Percentiles rank a stretch among this genome's conserved stretches.
These are phyloP conservation scores for Epizoanthus illoricatus DNA, from an alignment of 92 coral and sea anemone genomes.

Conservation along the genomic window DNA sequence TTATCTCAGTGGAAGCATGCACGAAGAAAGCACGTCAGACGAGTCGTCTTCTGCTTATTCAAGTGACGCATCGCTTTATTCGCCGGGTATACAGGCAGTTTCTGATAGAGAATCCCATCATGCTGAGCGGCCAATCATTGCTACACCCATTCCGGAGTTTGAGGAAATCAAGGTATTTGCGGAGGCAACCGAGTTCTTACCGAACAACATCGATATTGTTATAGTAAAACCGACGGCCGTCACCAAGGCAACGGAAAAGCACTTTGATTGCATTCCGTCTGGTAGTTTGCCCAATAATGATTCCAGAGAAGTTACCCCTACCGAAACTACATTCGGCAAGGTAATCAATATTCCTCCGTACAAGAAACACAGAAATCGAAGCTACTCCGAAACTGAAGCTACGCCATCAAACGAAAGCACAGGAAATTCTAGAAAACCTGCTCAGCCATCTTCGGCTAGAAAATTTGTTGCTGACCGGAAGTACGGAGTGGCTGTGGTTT, in stretches of 20 bases:
- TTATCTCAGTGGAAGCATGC: background rate
- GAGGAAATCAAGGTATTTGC: no score
- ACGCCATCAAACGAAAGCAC: background rate
- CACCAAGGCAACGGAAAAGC: background rate
- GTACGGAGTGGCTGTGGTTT: background rate
- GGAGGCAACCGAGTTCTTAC: background rate
- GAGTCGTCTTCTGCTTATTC: background rate
- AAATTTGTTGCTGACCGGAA: background rate
- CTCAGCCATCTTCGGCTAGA: background rate
- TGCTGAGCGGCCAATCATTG: background rate
- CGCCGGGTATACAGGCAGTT: background rate
- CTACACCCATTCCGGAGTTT: background rate
- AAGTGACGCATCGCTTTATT: conserved; percentile 15
- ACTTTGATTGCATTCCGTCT: background rate
- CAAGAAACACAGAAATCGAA: background rate
- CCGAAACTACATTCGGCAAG: background rate
- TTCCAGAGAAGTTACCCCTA: no score
- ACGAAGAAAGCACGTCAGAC: conserved; percentile 9
- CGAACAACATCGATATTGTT: background rate
- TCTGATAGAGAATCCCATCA: background rate
- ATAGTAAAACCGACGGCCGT: background rate
- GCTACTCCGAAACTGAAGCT: background rate
- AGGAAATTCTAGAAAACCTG: background rate
- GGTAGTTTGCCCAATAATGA: background rate
- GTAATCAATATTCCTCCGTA: background rate